Evolutionary conservation across 2,888 invertebrate species (phyloP).

Genomic region (Lypha dubia): DNA sequence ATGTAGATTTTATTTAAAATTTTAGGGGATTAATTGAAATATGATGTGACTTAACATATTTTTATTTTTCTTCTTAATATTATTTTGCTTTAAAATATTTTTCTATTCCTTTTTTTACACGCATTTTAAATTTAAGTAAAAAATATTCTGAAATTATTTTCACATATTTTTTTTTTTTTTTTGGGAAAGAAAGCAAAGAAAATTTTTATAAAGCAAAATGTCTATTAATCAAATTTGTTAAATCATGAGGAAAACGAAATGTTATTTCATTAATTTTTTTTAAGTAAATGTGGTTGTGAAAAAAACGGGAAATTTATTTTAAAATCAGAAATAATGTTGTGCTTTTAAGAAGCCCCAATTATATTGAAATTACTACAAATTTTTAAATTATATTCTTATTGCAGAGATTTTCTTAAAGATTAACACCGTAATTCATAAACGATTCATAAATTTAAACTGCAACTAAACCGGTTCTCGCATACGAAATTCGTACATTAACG

Average conservation of each 20-base stretch:
- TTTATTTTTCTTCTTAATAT: not conserved
- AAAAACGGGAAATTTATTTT: not conserved
- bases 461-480: no score
- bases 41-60: conserved; percentile 63
- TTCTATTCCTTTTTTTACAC: not conserved
- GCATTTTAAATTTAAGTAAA: conserved; percentile 1
- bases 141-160: conserved; percentile 26
- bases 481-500: no score
- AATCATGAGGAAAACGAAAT: conserved; percentile 50
- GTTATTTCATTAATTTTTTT: conserved; percentile 41
- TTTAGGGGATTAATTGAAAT: conserved; percentile 65
- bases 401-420: not conserved
- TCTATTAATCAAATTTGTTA: conserved; percentile 53
- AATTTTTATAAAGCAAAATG: conserved; percentile 47
- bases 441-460: no score
- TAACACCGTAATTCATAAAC: no score
- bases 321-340: not conserved
- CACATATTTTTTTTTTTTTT: no score
- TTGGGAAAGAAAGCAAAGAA: no score
- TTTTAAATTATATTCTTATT: not conserved
- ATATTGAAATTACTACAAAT: not conserved
- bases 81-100: not conserved
- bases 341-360: not conserved
- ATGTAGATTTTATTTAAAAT: conserved; percentile 34
- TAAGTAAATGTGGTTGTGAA: not conserved